Base-by-base conservation (phyloP, 2,797 vertebrate genomes). In the Macroramphosus scolopax region DNA sequence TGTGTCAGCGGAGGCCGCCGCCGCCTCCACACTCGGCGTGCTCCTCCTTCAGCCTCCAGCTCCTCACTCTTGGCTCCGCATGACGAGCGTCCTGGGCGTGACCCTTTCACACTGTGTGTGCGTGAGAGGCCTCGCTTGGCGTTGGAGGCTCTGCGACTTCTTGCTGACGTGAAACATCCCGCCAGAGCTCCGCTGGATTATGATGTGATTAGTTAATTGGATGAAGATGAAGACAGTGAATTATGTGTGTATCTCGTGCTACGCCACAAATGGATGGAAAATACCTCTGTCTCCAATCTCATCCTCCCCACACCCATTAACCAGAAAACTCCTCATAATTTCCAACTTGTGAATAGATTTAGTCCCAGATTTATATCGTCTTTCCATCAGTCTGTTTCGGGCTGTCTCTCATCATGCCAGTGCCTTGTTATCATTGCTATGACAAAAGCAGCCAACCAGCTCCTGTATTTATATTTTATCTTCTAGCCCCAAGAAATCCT, bases 211-310 rank as follows among this genome's bases (percentile, higher is more conserved):
- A 82, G 69, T 77, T 87, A 86, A 89, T 83, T 83, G 55, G 68
- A 79, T 79, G 75, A 80, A 87, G 75, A 87, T 85, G 80, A 87
- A 78, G 77, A 84, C 83, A 87, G 67, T 75, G 70, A 83, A 68
- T 85, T 70, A 77, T 78, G 61, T 66, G 68, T 53, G 60, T 78
- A 71, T 89, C 71, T 85, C 77, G 69, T 81, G 72, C 72, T 61
- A 54, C 16, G 49, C 83, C 70, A 74, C 82, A 85, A 84, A 87
- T 86, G 81, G 82, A 83, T 62, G 79, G 84, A 88, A 88, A 85
- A 77, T 81, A 75, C 68, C 74, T 80, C 61, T 54, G 44, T 63
- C 63, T 71, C 75, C 59, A 11, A 80, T 79, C 75, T 78, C 79
- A 71, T 72, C 74, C 77, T 72, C 68, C 67, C 72, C 68, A 73